Conservation (phyloP, 1,140 invertebrate genomes). For the Hyles euphorbiae region DNA sequence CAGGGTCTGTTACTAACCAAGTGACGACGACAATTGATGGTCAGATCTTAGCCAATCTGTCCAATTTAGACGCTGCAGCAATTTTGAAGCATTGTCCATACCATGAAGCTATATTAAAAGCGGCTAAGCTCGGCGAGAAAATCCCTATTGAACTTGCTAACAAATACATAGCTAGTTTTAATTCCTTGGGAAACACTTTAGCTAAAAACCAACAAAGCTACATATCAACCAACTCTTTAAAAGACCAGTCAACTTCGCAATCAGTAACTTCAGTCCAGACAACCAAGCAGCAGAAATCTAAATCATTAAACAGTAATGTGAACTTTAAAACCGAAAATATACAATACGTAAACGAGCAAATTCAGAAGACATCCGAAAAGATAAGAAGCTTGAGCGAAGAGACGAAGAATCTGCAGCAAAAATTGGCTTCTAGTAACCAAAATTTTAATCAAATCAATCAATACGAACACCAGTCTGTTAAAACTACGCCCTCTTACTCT, state of each 20-base stretch:
- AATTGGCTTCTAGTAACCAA: conserved; percentile 48
- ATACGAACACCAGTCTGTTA: conserved; percentile 48
- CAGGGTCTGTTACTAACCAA: conserved; percentile 55
- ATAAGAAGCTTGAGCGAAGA: conserved; percentile 57
- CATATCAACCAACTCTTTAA: conserved; percentile 26
- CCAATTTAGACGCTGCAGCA: conserved; percentile 63
- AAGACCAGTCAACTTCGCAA: conserved; percentile 37
- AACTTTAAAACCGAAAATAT: conserved; percentile 40
- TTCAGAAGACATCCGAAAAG: conserved; percentile 57
- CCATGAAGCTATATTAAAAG: conserved; percentile 70
- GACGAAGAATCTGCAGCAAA: conserved; percentile 61
- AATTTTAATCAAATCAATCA: conserved; percentile 30
- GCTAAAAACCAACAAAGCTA: conserved; percentile 33
- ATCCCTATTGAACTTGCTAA: conserved; percentile 63
- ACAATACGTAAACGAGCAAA: conserved; percentile 50
- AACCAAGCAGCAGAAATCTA: conserved; percentile 52
- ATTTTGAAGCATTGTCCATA: conserved; percentile 74
- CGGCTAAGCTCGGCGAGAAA: conserved; percentile 58
- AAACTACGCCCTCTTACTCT: conserved; percentile 80
- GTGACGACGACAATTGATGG: conserved; percentile 66
- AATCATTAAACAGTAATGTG: conserved; percentile 31
- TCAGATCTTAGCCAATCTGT: conserved; percentile 58
- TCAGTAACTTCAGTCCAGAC: conserved; percentile 29
- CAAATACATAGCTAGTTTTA: conserved; percentile 62
- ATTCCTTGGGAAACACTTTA: conserved; percentile 49